A percentile compares a stretch with the other conserved stretches of the same genome.
Evolutionary conservation across 2,888 invertebrate species (phyloP).

Genomic region (Eutolmus rufibarbis): DNA sequence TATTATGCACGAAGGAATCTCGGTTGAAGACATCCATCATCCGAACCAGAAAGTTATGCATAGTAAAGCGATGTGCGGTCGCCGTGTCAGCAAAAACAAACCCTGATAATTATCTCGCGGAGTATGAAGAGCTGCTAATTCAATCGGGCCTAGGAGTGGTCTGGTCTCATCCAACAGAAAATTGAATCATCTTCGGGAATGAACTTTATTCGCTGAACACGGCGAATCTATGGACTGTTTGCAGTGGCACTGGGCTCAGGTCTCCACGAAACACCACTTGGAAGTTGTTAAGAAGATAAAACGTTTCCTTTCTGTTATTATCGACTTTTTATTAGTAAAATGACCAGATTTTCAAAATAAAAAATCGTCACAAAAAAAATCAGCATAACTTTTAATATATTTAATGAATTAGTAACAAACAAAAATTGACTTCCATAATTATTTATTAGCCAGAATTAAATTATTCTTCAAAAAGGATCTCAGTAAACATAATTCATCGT

Average conservation of each 20-base stretch:
- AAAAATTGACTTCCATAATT: too few species aligned
- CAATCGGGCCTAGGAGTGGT: slow-evolving; percentile 39
- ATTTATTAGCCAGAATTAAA: too few species aligned
- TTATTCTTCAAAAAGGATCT: too few species aligned
- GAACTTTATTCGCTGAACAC: not conserved
- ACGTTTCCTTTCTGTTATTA: too few species aligned
- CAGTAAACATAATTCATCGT: too few species aligned
- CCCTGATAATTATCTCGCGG: slow-evolving; percentile 42
- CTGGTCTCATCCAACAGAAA: slow-evolving; percentile 15
- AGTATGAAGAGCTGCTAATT: slow-evolving; percentile 33
- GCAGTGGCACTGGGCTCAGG: not conserved
- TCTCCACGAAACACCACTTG: not conserved
- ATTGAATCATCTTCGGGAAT: slow-evolving; percentile 42
- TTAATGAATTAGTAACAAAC: too few species aligned
- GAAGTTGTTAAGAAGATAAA: too few species aligned
- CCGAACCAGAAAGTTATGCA: slow-evolving; percentile 37
- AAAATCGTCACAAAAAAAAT: too few species aligned
- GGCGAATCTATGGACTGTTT: not conserved
- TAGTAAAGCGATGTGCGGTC: not conserved
- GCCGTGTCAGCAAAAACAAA: slow-evolving; percentile 33
- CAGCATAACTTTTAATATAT: too few species aligned
- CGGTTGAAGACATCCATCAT: slow-evolving; percentile 36
- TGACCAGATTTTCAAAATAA: too few species aligned
- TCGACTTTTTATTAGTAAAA: too few species aligned
- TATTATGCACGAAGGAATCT: slow-evolving; percentile 19